phyloP scores from a whole-genome alignment of 2,113 vertebrate species.

The Thryonomys swinderianus region DNA sequence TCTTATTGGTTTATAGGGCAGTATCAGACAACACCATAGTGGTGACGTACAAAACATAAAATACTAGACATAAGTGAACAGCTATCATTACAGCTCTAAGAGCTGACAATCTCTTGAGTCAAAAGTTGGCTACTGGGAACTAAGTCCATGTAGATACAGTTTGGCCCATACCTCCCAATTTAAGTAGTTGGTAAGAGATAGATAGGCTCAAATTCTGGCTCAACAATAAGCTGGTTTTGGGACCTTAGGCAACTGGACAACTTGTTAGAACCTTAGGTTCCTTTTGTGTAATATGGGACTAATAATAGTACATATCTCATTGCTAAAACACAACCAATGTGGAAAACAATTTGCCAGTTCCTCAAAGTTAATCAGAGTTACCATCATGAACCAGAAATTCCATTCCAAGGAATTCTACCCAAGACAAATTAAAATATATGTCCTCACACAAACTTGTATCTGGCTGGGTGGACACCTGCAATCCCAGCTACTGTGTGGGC shows the following conservation, averaged over 20 bases:
- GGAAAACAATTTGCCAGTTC: constrained; percentile 35
- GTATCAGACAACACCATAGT: neutral
- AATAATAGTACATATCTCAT: constrained; percentile 19
- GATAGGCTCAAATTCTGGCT: neutral
- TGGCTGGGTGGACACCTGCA: neutral
- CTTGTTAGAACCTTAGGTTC: constrained; percentile 18
- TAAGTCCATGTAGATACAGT: neutral
- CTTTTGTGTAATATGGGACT: constrained; percentile 20
- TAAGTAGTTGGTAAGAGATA: constrained; percentile 24
- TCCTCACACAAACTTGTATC: neutral
- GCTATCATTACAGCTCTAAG: neutral
- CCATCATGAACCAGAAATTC: constrained; percentile 4
- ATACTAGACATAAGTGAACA: neutral
- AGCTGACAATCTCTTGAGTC: neutral
- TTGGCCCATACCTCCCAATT: neutral
- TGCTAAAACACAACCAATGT: constrained; percentile 46
- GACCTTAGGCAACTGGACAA: neutral
- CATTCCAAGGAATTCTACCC: neutral
- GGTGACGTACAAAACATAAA: constrained; percentile 16
- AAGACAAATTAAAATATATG: constrained; percentile 44
- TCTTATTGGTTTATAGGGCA: neutral
- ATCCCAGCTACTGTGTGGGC: neutral
- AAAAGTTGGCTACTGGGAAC: neutral
- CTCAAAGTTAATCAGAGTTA: constrained; percentile 42
- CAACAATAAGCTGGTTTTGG: neutral